Evolutionary conservation across 1,140 invertebrate species (phyloP).

Genomic region (Drosophila navojoa): DNA sequence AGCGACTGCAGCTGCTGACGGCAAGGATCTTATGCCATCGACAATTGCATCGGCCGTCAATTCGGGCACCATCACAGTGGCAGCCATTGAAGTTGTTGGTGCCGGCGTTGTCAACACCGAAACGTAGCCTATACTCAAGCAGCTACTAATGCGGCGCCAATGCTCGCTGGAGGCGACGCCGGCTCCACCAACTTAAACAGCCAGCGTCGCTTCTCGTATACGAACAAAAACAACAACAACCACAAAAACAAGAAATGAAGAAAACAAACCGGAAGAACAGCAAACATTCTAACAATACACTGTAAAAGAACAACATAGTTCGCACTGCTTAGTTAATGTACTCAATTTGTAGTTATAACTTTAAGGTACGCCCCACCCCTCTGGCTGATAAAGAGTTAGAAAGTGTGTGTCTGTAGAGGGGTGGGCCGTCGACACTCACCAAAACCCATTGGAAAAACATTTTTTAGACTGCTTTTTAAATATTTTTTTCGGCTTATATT

Average conservation of each 20-base stretch:
- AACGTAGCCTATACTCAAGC: slow-evolving; percentile 84
- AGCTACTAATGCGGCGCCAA: slow-evolving; percentile 80
- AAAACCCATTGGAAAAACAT: slow-evolving; percentile 68
- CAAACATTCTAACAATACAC: slow-evolving; percentile 51
- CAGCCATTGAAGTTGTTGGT: slow-evolving; percentile 72
- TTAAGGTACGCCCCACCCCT: slow-evolving; percentile 22
- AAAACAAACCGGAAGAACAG: slow-evolving; percentile 18
- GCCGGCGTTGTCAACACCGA: slow-evolving; percentile 70
- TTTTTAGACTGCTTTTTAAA: slow-evolving; percentile 68
- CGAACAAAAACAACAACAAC: slow-evolving; percentile 18
- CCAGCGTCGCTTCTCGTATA: slow-evolving; percentile 42
- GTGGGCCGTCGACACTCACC: slow-evolving; percentile 56
- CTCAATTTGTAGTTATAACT: slow-evolving; percentile 27
- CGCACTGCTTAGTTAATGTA: slow-evolving; percentile 37
- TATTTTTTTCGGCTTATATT: slow-evolving; percentile 45
- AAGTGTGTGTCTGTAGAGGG: neutral
- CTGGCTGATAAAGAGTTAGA: neutral
- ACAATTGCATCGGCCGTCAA: slow-evolving; percentile 42
- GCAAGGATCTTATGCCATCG: slow-evolving; percentile 52
- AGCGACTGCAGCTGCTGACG: slow-evolving; percentile 48
- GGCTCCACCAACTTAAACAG: slow-evolving; percentile 10
- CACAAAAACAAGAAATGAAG: slow-evolving; percentile 10
- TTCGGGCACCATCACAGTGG: slow-evolving; percentile 48
- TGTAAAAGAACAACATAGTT: slow-evolving; percentile 32
- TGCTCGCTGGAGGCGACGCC: slow-evolving; percentile 57